phyloP scores from a whole-genome alignment of 23 tunicate species.

The Phallusia fumigata region DNA sequence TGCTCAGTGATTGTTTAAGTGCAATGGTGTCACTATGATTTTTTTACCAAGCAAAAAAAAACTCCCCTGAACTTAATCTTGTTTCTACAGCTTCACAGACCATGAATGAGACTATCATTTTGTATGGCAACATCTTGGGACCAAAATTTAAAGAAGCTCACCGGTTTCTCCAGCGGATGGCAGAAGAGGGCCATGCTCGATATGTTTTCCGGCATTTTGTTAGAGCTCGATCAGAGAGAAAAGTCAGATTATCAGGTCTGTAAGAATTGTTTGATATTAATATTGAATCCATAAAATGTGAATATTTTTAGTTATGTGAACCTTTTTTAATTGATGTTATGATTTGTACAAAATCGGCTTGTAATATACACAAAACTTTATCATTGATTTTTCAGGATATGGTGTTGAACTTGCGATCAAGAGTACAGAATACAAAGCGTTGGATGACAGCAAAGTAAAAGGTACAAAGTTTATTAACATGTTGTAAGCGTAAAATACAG shows the following conservation, averaged over 20 bases:
- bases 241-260: conserved; percentile 85
- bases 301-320: too few species aligned
- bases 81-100: background rate
- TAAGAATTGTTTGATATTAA: background rate
- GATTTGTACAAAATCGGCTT: too few species aligned
- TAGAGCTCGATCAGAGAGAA: conserved; percentile 40
- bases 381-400: conserved; percentile 50
- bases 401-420: conserved; percentile 96
- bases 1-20: too few species aligned
- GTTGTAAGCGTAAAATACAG: background rate
- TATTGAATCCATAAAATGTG: too few species aligned
- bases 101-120: conserved; percentile 31
- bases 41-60: too few species aligned
- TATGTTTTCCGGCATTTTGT: conserved; percentile 82
- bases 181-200: conserved; percentile 28
- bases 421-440: conserved; percentile 98
- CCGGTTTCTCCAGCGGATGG: conserved; percentile 29
- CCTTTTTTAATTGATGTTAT: too few species aligned
- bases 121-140: conserved; percentile 66
- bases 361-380: too few species aligned
- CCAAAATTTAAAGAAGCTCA: conserved; percentile 51
- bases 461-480: conserved; percentile 22
- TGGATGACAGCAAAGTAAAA: conserved; percentile 87
- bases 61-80: too few species aligned
- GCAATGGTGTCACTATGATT: too few species aligned